Percentiles rank a stretch among this genome's conserved stretches.
These are phyloP conservation scores for Melanotaenia trifasciata DNA, from an alignment of 2,797 vertebrate genomes.

Conservation along the genomic window DNA sequence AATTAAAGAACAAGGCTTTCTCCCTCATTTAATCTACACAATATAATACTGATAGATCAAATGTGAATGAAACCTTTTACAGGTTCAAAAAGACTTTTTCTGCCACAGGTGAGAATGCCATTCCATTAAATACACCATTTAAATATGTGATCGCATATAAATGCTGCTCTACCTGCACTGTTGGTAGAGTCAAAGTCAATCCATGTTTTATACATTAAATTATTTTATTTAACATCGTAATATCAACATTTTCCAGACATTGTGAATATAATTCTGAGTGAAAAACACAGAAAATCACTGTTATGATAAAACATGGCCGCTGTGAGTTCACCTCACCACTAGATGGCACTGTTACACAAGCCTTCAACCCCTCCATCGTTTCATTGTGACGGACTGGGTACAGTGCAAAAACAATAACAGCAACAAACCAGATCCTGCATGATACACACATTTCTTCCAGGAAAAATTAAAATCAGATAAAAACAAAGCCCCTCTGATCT, in stretches of 20 bases:
- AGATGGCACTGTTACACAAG: constrained; percentile 67
- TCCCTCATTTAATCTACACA: constrained; percentile 32
- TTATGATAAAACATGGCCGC: constrained; percentile 4
- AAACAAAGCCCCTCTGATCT: constrained; percentile 37
- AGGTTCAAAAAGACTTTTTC: constrained; percentile 56
- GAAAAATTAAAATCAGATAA: background rate
- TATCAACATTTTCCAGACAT: constrained; percentile 36
- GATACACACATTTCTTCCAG: constrained; percentile 24
- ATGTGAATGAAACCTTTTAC: constrained; percentile 51
- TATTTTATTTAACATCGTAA: constrained; percentile 40
- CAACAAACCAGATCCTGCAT: constrained; percentile 24
- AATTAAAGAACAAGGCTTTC: constrained; percentile 7
- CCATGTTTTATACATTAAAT: constrained; percentile 48
- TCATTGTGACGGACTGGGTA: constrained; percentile 22
- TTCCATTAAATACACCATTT: constrained; percentile 59
- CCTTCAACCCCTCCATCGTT: constrained; percentile 11
- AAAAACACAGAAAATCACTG: constrained; percentile 26
- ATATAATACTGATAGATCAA: constrained; percentile 25
- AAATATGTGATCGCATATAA: constrained; percentile 59
- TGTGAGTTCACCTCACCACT: constrained; percentile 32
- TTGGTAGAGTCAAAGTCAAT: constrained; percentile 41
- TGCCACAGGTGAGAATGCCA: constrained; percentile 62
- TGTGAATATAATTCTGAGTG: constrained; percentile 36
- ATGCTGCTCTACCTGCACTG: constrained; percentile 46
- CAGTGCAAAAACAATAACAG: constrained; percentile 43